Evolutionary conservation across 2,797 vertebrate species (phyloP).

Genomic region (Borostomias antarcticus): DNA sequence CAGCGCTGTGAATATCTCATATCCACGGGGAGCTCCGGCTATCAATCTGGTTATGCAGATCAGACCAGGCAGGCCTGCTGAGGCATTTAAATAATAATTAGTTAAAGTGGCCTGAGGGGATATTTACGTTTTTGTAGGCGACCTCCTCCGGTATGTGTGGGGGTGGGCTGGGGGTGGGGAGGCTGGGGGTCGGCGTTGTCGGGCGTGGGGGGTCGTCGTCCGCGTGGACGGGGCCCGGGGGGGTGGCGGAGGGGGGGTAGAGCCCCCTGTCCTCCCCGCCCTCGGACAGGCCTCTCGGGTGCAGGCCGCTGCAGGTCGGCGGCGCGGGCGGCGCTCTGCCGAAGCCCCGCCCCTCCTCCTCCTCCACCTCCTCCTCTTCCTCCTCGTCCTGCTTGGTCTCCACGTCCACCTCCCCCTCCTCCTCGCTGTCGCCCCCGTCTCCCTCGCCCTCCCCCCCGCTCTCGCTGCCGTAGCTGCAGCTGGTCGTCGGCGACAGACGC

Average conservation of each 20-base stretch:
- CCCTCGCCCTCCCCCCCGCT: slow-evolving; percentile 79
- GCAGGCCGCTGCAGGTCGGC: slow-evolving; percentile 50
- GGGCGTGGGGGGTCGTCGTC: slow-evolving; percentile 65
- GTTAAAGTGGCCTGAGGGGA: slow-evolving; percentile 77
- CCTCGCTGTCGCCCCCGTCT: slow-evolving; percentile 77
- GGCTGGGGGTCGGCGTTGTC: too few species aligned
- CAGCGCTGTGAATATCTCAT: slow-evolving; percentile 84
- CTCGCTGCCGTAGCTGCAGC: slow-evolving; percentile 88
- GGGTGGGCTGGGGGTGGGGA: slow-evolving; percentile 67
- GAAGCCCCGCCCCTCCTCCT: too few species aligned
- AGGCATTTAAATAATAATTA: slow-evolving; percentile 86
- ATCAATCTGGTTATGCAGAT: slow-evolving; percentile 87
- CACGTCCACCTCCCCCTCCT: slow-evolving; percentile 87
- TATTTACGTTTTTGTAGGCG: slow-evolving; percentile 97
- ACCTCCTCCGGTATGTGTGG: slow-evolving; percentile 82
- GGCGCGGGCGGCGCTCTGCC: slow-evolving; percentile 60
- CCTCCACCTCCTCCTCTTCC: slow-evolving; percentile 78
- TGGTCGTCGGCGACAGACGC: slow-evolving; percentile 80
- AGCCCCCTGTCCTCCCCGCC: slow-evolving; percentile 58
- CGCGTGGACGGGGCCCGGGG: slow-evolving; percentile 58
- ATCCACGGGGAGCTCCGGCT: slow-evolving; percentile 81
- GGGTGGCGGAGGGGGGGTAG: slow-evolving; percentile 47
- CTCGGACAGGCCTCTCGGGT: slow-evolving; percentile 54
- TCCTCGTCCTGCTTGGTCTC: slow-evolving; percentile 73
- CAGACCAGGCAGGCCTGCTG: slow-evolving; percentile 80